Evolutionary conservation across 30 jellyfish, hydroid and myxozoan species (phyloP), one percentile per base, ranked within the genome.

Genomic region (Chrysaora quinquecirrha): DNA sequence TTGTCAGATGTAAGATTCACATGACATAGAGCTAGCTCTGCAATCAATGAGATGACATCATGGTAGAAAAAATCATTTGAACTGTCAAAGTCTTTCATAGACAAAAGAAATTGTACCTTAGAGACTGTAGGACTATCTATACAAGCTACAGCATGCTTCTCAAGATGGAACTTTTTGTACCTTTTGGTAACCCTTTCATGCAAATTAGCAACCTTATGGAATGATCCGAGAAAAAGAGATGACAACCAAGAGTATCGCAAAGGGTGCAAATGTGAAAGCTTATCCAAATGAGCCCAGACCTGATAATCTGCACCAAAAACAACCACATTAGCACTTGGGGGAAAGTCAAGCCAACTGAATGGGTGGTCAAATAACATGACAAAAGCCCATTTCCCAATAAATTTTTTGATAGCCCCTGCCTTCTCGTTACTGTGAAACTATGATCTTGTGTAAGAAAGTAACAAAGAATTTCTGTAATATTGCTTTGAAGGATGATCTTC

Each of bases 11-110:
- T 16, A 43, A 6, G 58, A 6, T 43, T 43, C 12, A 43, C 12
- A 43, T 6, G 12, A 43, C 12, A 71, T 12, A 27, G 48, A 48
- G 29, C 22, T 14, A 78, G 73, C 48, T 78, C 82, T 31, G 48
- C 35, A 28, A 78, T n/a, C 16, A 81, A 73, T 16, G 89, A 72
- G 4, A 78, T 28, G 3, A 78, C 71, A 48, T 78, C 89, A n/a
- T 52, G 63, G 82, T 43, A 34, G 30, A 62, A 0, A 78, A 78
- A 63, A n/a, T 78, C 61, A 78, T 63, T 78, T 11, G 75, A 78
- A 19, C 82, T 49, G 14, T 78, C 89, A 64, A 78, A 78, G 34
- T 78, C 75, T 19, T 78, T 78, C 82, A 78, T 78, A 61, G 71
- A 62, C 3, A 78, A n/a, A n/a, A n/a, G n/a, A n/a, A n/a, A n/a